Evolutionary conservation across 2,113 vertebrate species (phyloP).

Genomic region (Dromas ardeola): DNA sequence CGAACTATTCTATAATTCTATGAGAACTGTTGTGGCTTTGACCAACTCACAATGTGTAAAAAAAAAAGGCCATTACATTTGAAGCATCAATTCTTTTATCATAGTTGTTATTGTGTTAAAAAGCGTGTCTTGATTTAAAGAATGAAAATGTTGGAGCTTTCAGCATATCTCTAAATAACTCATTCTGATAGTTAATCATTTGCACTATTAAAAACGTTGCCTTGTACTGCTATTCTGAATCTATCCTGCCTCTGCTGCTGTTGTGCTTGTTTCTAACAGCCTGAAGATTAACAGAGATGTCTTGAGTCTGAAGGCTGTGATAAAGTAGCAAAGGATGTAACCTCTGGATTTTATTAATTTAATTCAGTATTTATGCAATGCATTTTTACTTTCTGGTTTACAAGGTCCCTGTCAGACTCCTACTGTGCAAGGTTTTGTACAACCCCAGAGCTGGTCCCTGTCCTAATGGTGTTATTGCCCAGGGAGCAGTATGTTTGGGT

Average conservation of each 20-base stretch:
- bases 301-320: neutral
- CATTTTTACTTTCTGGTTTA: neutral
- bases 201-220: neutral
- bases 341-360: neutral
- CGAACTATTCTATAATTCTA: neutral
- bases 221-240: neutral
- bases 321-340: neutral
- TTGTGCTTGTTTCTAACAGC: neutral
- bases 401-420: neutral
- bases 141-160: neutral
- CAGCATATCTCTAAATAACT: neutral
- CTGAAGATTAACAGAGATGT: neutral
- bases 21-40: neutral
- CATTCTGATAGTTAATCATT: neutral
- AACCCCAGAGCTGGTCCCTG: neutral
- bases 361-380: neutral
- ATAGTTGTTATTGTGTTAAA: neutral
- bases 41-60: neutral
- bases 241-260: neutral
- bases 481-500: neutral
- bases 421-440: neutral
- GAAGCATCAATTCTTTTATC: neutral
- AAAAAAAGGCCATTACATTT: neutral
- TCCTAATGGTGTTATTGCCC: neutral
- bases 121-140: neutral